Base-by-base conservation (phyloP, 2,888 invertebrate genomes). In the Spodoptera littoralis region DNA sequence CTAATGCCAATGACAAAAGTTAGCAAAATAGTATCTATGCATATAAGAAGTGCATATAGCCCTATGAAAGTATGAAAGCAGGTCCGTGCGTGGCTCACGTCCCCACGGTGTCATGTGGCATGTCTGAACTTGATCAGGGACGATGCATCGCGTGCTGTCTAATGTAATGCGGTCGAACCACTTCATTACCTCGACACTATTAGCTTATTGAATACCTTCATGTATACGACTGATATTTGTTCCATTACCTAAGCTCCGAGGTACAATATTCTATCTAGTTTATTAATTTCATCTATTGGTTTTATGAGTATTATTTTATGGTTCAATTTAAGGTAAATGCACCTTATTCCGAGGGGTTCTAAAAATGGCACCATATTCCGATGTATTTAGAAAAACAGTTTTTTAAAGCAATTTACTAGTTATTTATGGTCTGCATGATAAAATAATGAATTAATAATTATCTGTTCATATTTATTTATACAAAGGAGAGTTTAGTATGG, bases 71-170 rank as follows among this genome's bases (percentile, higher is more conserved):
- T 24, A 47, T 27, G 30, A 12, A 41, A n/a, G 44, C 24, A 11
- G 43, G 42, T 48, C 13, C 48, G 56, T 70, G 55, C 61, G 77
- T 63, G 62, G 53, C 27, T n/a, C 2, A 0, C 2, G 55, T 70
- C 70, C 78, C 77, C 30, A 46, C 73, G 36, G 36, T 36, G 9
- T 8, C 47, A 78, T 30, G 54, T 78, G 45, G 77, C 77, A 73
- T 76, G 79, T 62, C 72, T 44, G 65, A 55, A 57, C 58, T 47
- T 57, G 65, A 24, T 60, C 57, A 48, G 54, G 53, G 51, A 47
- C 53, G 65, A 58, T 78, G 79, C 79, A 76, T 76, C 77, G 77
- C 77, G 76, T 78, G 77, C 67, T 50, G 24, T 11, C 56, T 73
- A 73, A 78, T 69, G 62, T 67, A 69, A 66, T 75, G 65, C 76